These are phyloP conservation scores for Halichondria panicea DNA, from an alignment of 37 sponge, comb jelly and placozoan species.

Conservation along the genomic window DNA sequence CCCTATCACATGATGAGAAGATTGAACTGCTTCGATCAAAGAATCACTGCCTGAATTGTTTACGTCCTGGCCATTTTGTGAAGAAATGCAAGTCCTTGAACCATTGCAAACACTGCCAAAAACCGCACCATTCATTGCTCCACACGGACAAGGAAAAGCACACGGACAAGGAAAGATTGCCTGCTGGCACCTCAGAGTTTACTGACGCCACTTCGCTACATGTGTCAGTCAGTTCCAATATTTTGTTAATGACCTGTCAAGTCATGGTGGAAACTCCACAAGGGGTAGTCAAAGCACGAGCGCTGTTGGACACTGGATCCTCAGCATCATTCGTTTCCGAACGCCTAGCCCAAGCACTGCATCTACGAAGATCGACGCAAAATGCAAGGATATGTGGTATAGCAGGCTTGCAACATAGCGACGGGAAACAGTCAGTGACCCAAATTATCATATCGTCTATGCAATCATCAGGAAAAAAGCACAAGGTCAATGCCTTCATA, in stretches of 20 bases:
- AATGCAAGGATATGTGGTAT: slow-evolving; percentile 22
- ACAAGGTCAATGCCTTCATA: slow-evolving; percentile 32
- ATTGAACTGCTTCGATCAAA: not conserved
- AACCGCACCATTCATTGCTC: slow-evolving; percentile 36
- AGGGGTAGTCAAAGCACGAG: slow-evolving; percentile 24
- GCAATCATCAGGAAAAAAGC: not conserved
- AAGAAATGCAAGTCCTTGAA: slow-evolving; percentile 30
- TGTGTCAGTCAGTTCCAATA: slow-evolving; percentile 6
- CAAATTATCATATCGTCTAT: slow-evolving; percentile 14
- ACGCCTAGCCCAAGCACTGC: slow-evolving; percentile 7
- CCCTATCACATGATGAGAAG: slow-evolving; percentile 29
- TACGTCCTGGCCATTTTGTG: slow-evolving; percentile 22
- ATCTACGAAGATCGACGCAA: slow-evolving; percentile 10
- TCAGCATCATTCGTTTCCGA: slow-evolving; percentile 31
- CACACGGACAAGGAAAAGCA: not conserved
- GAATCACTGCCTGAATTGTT: slow-evolving; percentile 16
- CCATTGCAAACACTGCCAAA: slow-evolving; percentile 15
- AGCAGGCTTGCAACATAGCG: slow-evolving; percentile 19
- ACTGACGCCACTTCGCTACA: not conserved
- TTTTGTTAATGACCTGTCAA: slow-evolving; percentile 36
- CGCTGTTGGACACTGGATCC: slow-evolving; percentile 33
- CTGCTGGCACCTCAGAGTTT: not conserved
- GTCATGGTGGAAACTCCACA: slow-evolving; percentile 24
- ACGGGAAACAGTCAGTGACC: slow-evolving; percentile 20
- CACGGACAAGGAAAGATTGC: not conserved